Conservation (phyloP, 1,140 invertebrate genomes). For the Protaetia brevitarsis region DNA sequence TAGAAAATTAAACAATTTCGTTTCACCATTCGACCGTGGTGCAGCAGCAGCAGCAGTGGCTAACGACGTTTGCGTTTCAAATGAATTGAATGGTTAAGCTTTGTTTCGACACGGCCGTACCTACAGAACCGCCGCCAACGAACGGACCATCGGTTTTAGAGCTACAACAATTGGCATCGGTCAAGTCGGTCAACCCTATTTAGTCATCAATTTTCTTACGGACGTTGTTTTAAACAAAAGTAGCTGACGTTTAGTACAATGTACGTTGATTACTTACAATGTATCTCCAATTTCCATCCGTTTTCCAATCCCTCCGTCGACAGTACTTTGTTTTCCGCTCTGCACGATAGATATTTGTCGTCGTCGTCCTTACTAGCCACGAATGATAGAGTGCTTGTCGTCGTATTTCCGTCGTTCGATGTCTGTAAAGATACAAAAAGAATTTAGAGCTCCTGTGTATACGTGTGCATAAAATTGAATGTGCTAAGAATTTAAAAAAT, state of each 20-base stretch:
- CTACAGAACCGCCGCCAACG: no score
- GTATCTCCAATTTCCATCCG: slow-evolving; percentile 80
- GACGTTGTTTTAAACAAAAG: background rate
- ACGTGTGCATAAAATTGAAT: no score
- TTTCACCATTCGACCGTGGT: no score
- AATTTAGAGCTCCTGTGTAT: background rate
- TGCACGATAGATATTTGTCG: slow-evolving; percentile 76
- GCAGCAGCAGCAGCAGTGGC: background rate
- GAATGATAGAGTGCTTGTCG: slow-evolving; percentile 78
- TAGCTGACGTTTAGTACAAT: no score
- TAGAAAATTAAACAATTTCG: no score
- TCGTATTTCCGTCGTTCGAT: slow-evolving; percentile 83
- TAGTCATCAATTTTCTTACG: background rate
- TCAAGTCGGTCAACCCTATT: background rate
- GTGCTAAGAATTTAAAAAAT: no score
- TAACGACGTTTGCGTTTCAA: background rate
- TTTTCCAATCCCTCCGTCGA: slow-evolving; percentile 68
- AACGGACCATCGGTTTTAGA: no score
- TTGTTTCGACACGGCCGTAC: background rate
- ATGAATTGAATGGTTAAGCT: background rate
- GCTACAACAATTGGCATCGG: no score
- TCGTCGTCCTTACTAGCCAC: slow-evolving; percentile 73
- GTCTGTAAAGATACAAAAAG: slow-evolving; percentile 63
- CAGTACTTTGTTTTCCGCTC: slow-evolving; percentile 75
- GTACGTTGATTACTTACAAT: slow-evolving; percentile 67